phyloP scores from a whole-genome alignment of 2,888 invertebrate genomes.

The Noctua janthina region DNA sequence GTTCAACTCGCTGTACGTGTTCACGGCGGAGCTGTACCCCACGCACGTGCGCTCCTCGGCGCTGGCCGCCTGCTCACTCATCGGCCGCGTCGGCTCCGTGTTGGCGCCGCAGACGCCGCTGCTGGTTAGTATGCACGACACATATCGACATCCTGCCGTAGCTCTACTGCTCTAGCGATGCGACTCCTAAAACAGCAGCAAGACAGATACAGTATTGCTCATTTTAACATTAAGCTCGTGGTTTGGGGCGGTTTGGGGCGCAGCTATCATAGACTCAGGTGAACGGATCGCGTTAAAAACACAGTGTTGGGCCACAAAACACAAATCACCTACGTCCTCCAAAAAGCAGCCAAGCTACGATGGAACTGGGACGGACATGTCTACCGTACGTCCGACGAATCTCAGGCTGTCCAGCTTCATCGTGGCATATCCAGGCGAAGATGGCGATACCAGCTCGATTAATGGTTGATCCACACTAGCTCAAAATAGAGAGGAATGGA shows the following conservation, averaged over 20 bases:
- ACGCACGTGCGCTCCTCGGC: conserved; percentile 92
- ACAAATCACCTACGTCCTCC: neutral
- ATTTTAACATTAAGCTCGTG: neutral
- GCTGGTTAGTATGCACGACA: conserved; percentile 82
- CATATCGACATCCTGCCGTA: neutral
- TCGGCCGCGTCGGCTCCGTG: conserved; percentile 92
- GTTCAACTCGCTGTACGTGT: conserved; percentile 92
- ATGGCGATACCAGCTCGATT: too few species aligned
- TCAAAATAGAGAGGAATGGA: neutral
- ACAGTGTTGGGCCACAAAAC: too few species aligned
- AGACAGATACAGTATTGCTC: neutral
- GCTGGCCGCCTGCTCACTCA: conserved; percentile 92
- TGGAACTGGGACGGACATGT: neutral
- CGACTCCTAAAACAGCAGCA: neutral
- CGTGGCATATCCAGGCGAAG: neutral
- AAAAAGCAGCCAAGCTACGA: neutral
- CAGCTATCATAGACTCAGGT: neutral
- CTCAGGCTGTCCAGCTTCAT: neutral
- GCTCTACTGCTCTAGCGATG: neutral
- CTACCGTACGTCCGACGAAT: neutral
- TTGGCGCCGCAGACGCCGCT: conserved; percentile 93
- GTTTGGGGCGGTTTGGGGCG: neutral
- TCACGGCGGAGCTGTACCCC: conserved; percentile 93
- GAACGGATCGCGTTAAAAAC: neutral
- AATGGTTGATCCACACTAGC: neutral